Conservation (phyloP, 2,888 invertebrate genomes). For the Hybos culiciformis region DNA sequence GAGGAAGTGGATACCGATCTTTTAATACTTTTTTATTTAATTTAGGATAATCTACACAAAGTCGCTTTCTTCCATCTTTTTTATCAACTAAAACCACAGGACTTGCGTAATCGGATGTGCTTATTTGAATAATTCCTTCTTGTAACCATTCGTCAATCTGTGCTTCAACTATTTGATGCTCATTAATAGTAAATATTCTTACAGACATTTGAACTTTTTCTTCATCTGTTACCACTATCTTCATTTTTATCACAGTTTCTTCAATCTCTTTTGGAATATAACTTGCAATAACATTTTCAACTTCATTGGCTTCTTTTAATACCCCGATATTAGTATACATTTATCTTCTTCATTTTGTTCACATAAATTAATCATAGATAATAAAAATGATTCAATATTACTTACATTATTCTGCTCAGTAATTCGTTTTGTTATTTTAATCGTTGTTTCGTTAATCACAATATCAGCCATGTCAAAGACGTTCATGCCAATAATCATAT, state of each 20-base stretch:
- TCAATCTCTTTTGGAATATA: background rate
- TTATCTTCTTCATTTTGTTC: too few relatives aligned
- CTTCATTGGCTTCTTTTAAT: background rate
- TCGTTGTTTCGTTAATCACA: too few relatives aligned
- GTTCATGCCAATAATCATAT: too few relatives aligned
- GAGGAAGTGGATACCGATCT: constrained; percentile 16
- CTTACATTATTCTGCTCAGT: too few relatives aligned
- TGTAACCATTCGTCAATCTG: constrained; percentile 5
- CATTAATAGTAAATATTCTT: constrained; percentile 1
- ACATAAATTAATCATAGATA: too few relatives aligned
- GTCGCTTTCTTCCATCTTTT: constrained; percentile 3
- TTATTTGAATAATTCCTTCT: constrained; percentile 6
- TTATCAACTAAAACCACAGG: background rate
- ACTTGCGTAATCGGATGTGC: constrained; percentile 7
- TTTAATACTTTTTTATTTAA: constrained; percentile 12
- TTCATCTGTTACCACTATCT: background rate
- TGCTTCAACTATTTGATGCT: constrained; percentile 1
- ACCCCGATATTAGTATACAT: background rate
- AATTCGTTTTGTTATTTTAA: too few relatives aligned
- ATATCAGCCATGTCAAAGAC: too few relatives aligned
- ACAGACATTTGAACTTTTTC: constrained; percentile 2
- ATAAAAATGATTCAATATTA: too few relatives aligned
- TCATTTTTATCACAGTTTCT: background rate
- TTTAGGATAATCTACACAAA: constrained; percentile 13
- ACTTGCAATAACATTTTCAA: background rate